phyloP scores from a whole-genome alignment of 2,113 vertebrate species.

The Catagonus wagneri region DNA sequence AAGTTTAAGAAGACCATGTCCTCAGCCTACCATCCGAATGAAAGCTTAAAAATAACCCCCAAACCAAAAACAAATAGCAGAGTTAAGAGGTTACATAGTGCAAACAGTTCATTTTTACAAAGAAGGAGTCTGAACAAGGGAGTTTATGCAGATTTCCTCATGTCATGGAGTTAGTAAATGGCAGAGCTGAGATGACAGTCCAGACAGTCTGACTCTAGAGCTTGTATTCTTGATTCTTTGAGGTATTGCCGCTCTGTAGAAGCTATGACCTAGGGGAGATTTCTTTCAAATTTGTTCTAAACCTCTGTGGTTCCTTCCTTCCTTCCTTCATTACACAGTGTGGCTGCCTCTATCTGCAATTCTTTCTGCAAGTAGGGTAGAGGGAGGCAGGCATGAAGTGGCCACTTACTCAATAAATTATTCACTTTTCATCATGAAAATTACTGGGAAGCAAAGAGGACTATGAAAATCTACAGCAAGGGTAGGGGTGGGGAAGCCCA shows the following conservation, averaged over 20 bases:
- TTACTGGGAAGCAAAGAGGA: background rate
- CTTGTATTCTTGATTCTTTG: background rate
- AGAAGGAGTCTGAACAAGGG: background rate
- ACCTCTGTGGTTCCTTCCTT: background rate
- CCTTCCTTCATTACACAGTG: background rate
- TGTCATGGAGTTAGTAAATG: background rate
- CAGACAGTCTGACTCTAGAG: background rate
- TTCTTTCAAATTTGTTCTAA: constrained; percentile 35
- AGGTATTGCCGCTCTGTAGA: background rate
- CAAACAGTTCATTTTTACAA: constrained; percentile 2
- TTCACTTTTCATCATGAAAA: background rate
- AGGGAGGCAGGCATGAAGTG: background rate
- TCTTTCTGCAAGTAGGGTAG: background rate
- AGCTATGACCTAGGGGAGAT: background rate
- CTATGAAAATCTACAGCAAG: background rate
- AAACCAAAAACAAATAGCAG: background rate
- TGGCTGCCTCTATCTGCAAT: background rate
- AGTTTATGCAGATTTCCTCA: background rate
- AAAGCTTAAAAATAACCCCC: constrained; percentile 17
- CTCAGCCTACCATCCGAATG: background rate
- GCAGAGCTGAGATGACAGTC: background rate
- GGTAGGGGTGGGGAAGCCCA: fast-evolving
- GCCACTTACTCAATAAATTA: background rate
- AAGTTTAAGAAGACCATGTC: background rate
- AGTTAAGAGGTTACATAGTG: background rate